These are phyloP conservation scores for Meleagris gallopavo DNA, from an alignment of 2,113 vertebrate species.

Conservation along the genomic window DNA sequence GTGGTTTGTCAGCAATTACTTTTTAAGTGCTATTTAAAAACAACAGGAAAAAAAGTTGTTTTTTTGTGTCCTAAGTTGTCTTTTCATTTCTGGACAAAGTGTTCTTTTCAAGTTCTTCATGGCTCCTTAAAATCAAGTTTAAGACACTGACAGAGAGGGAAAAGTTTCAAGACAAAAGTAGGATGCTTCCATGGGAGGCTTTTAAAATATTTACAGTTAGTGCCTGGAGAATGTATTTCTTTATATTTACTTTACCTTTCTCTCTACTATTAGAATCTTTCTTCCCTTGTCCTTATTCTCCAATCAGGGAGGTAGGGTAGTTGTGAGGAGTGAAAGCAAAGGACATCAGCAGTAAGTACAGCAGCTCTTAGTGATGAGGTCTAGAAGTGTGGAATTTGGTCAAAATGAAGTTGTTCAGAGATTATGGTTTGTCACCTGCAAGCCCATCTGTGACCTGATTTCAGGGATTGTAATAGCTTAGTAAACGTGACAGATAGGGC, in stretches of 20 bases:
- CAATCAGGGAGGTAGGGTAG: not conserved
- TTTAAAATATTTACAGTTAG: not conserved
- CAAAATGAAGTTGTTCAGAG: not conserved
- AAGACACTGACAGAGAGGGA: not conserved
- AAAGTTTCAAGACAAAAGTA: slow-evolving; percentile 12
- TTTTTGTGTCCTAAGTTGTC: not conserved
- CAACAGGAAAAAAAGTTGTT: not conserved
- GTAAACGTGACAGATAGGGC: not conserved
- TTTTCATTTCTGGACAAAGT: not conserved
- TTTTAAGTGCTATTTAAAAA: not conserved
- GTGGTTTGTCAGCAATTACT: slow-evolving; percentile 30
- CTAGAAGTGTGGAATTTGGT: not conserved
- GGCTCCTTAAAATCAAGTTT: not conserved
- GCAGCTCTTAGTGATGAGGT: not conserved
- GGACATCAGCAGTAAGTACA: not conserved
- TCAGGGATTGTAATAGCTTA: not conserved
- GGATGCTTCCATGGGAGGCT: not conserved
- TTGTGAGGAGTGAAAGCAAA: not conserved
- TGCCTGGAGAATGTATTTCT: not conserved
- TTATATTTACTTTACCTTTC: not conserved
- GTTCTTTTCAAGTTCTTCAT: not conserved
- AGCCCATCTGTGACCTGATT: not conserved
- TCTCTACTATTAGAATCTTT: slow-evolving; percentile 2
- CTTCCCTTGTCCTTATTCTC: not conserved
- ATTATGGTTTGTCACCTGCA: not conserved